A percentile compares a stretch with the other conserved stretches of the same genome.
Evolutionary conservation across 2,113 vertebrate genomes (phyloP).

Genomic region (Ia io): DNA sequence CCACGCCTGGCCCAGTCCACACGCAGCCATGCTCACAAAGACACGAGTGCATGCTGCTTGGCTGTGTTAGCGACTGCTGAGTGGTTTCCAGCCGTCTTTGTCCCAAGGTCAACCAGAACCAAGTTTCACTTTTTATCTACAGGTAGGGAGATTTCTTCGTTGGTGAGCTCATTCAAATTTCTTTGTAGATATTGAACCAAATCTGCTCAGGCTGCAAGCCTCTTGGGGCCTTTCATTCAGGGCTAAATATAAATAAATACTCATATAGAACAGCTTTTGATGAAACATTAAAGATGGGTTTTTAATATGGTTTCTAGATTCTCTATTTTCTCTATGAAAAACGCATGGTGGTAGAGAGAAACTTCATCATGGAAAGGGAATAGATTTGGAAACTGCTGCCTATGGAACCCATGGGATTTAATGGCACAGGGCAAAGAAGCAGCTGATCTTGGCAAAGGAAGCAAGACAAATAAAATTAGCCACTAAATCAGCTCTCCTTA

Average conservation of each 20-base stretch:
- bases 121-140: conserved; percentile 18
- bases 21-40: not conserved
- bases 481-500: conserved; percentile 59
- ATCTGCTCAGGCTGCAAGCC: conserved; percentile 32
- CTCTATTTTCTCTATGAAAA: conserved; percentile 49
- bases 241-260: conserved; percentile 70
- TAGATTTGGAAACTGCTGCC: conserved; percentile 45
- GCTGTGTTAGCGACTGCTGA: not conserved
- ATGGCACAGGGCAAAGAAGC: conserved; percentile 7
- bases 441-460: conserved; percentile 56
- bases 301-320: conserved; percentile 3
- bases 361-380: conserved; percentile 37
- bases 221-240: not conserved
- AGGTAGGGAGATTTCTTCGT: conserved; percentile 42
- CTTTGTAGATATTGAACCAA: conserved; percentile 66
- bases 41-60: not conserved
- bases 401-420: conserved; percentile 46
- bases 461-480: conserved; percentile 71
- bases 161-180: conserved; percentile 61
- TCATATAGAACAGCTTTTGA: conserved; percentile 46
- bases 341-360: not conserved
- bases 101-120: conserved; percentile 71
- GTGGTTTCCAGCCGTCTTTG: conserved; percentile 59
- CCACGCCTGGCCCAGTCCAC: not conserved
- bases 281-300: conserved; percentile 62